These are phyloP conservation scores for Acanthosepion pharaonis DNA, from an alignment of 2,888 invertebrate genomes.

Conservation along the genomic window DNA sequence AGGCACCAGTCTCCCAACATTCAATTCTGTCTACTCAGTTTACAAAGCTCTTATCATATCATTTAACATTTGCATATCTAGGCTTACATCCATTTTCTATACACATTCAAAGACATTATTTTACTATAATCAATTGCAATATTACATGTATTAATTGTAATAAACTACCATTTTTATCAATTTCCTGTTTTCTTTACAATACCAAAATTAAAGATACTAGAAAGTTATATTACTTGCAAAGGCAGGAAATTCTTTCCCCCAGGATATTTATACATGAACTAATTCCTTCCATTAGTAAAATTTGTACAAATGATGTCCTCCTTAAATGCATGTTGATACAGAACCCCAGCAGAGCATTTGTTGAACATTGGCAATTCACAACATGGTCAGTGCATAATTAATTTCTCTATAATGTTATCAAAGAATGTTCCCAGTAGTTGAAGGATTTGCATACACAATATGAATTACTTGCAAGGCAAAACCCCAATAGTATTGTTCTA, in stretches of 20 bases:
- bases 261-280: background rate
- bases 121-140: too few relatives aligned
- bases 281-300: background rate
- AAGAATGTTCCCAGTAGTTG: background rate
- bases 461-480: background rate
- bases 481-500: background rate
- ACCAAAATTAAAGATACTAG: background rate
- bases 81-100: too few relatives aligned
- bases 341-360: background rate
- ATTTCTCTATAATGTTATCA: background rate
- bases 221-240: background rate
- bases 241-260: background rate
- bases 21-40: too few relatives aligned
- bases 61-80: too few relatives aligned
- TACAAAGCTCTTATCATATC: too few relatives aligned
- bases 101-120: too few relatives aligned
- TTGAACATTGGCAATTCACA: background rate
- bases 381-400: background rate
- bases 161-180: too few relatives aligned
- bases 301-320: background rate
- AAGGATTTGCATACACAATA: constrained; percentile 2
- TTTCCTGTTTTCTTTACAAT: too few relatives aligned
- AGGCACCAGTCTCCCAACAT: too few relatives aligned
- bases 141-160: too few relatives aligned
- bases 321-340: background rate